These are phyloP conservation scores for Hystrix cristata DNA, from an alignment of 2,113 vertebrate genomes.

Conservation along the genomic window DNA sequence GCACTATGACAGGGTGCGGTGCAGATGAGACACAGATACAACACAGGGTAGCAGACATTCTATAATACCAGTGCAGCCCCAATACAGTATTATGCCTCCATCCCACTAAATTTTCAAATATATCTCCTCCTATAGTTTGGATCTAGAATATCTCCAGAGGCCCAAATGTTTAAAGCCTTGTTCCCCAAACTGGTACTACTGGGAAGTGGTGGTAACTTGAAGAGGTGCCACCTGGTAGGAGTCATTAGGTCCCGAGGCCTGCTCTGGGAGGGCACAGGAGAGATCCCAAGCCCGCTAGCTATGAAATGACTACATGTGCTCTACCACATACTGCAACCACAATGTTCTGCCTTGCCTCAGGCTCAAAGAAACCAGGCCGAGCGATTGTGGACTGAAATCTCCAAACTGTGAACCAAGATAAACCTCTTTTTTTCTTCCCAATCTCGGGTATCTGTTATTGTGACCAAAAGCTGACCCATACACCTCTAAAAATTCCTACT, in stretches of 20 bases:
- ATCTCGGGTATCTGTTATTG: background rate
- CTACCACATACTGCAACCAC: background rate
- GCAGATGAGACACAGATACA: background rate
- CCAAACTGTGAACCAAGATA: background rate
- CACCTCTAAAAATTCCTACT: background rate
- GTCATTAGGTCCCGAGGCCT: background rate
- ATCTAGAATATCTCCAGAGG: background rate
- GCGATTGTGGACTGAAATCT: background rate
- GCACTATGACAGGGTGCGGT: background rate
- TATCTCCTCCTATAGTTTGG: background rate
- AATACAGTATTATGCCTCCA: background rate
- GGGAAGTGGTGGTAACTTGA: background rate
- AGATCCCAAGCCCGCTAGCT: background rate
- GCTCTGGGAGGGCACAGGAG: too few species aligned
- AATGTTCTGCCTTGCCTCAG: background rate
- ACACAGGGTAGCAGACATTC: background rate
- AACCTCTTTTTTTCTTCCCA: background rate
- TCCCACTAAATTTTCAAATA: constrained; percentile 38
- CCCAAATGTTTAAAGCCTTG: background rate
- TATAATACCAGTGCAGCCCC: background rate
- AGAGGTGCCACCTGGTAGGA: background rate
- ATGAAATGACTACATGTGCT: background rate
- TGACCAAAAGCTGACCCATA: background rate
- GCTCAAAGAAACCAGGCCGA: background rate
- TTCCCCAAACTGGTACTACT: background rate